Evolutionary conservation across 2,113 vertebrate genomes (phyloP).

Genomic region (Motacilla tschutschensis): DNA sequence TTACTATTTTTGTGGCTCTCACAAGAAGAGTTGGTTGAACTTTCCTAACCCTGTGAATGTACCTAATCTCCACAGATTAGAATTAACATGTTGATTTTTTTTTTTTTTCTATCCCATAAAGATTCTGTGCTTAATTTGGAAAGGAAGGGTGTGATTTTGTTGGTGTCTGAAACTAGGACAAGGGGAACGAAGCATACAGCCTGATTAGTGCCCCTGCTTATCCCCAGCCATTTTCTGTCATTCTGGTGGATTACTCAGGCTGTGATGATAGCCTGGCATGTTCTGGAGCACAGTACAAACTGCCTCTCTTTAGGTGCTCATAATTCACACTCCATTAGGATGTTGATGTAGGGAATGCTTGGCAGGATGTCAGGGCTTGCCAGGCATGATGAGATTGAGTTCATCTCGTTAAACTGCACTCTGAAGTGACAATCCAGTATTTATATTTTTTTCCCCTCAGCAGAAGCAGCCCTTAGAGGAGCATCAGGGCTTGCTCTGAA

Average conservation of each 20-base stretch:
- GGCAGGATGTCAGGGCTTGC: constrained; percentile 31
- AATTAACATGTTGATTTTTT: not conserved
- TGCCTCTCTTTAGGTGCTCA: constrained; percentile 41
- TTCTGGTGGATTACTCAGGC: constrained; percentile 21
- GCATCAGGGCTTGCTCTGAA: not conserved
- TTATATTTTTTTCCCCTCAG: not conserved
- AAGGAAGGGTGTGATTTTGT: constrained; percentile 14
- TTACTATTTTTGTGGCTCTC: not conserved
- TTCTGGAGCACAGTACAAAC: constrained; percentile 41
- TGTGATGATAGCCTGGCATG: constrained; percentile 6
- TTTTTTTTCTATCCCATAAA: not conserved
- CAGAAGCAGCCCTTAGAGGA: not conserved
- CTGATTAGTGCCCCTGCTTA: constrained; percentile 14
- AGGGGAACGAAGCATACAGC: not conserved
- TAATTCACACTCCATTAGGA: constrained; percentile 53
- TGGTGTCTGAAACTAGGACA: constrained; percentile 12
- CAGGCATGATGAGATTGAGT: constrained; percentile 5
- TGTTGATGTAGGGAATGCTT: constrained; percentile 10
- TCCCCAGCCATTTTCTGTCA: constrained; percentile 30
- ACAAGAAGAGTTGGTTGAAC: not conserved
- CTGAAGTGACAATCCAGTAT: not conserved
- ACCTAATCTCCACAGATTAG: constrained; percentile 1
- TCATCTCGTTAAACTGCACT: constrained; percentile 21
- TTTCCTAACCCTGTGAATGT: not conserved
- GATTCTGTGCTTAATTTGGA: constrained; percentile 13